Evolutionary conservation across 1,140 invertebrate species (phyloP).

Genomic region (Eurosta solidaginis): DNA sequence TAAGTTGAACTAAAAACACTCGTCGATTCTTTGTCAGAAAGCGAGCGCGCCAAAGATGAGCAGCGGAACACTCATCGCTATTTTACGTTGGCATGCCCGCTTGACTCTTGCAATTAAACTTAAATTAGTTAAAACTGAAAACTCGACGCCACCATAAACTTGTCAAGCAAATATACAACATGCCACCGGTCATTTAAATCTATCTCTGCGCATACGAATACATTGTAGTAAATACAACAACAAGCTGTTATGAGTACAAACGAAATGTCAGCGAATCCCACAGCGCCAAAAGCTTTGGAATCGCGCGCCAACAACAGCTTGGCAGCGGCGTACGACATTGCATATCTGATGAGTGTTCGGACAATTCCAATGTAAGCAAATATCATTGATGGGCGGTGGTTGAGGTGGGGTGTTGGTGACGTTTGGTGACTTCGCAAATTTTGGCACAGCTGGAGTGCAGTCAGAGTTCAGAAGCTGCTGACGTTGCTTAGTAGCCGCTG

Average conservation of each 20-base stretch:
- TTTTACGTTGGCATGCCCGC: not conserved
- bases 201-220: too few species aligned
- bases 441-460: conserved; percentile 16
- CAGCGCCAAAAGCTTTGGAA: not conserved
- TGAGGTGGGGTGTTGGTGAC: not conserved
- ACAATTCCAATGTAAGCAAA: not conserved
- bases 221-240: not conserved
- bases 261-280: not conserved
- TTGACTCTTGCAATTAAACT: conserved; percentile 23
- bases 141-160: not conserved
- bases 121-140: conserved; percentile 10
- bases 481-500: not conserved
- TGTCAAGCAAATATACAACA: conserved; percentile 22
- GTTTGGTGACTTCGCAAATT: not conserved
- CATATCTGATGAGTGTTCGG: conserved; percentile 6
- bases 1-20: not conserved
- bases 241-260: not conserved
- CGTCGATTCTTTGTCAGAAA: not conserved
- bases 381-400: not conserved
- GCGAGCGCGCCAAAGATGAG: not conserved
- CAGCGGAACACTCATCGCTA: not conserved
- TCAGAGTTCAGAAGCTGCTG: conserved; percentile 12
- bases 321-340: not conserved
- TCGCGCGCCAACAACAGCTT: conserved; percentile 3
- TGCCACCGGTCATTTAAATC: not conserved